Conservation (phyloP, 2,113 vertebrate species). For the Erythrolamprus reginae region DNA sequence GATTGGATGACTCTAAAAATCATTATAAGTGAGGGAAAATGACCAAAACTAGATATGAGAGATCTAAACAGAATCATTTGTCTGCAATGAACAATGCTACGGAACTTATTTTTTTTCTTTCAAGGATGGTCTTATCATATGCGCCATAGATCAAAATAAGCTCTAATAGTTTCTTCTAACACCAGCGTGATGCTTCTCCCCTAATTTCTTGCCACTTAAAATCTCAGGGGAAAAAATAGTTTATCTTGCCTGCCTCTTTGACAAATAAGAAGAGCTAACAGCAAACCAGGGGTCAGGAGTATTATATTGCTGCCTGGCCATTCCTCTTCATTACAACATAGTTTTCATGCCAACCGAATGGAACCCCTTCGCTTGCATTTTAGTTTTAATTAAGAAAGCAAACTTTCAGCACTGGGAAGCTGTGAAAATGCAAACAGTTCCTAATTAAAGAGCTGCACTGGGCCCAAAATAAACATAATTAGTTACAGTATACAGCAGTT, state of each 20-base stretch:
- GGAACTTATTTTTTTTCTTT: not conserved
- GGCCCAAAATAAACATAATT: constrained; percentile 15
- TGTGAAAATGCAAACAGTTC: constrained; percentile 4
- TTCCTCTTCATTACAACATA: constrained; percentile 4
- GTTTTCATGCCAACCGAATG: not conserved
- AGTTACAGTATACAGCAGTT: constrained; percentile 4
- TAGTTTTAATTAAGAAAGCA: constrained; percentile 29
- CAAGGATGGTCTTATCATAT: not conserved
- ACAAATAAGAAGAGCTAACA: not conserved
- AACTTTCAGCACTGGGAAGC: constrained; percentile 16
- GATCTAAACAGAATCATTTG: not conserved
- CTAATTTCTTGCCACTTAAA: not conserved
- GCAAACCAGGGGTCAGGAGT: not conserved
- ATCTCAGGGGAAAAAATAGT: not conserved
- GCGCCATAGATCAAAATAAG: not conserved
- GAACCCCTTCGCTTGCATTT: constrained; percentile 20
- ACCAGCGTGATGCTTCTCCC: not conserved
- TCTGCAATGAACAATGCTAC: not conserved
- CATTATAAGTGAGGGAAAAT: not conserved
- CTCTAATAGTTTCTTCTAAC: not conserved
- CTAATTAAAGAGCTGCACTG: constrained; percentile 22
- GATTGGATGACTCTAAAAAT: not conserved
- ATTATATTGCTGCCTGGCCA: not conserved
- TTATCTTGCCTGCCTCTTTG: not conserved
- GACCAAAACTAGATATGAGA: not conserved